Evolutionary conservation across 1,140 invertebrate genomes (phyloP), one percentile per base, ranked within the genome.

Genomic region (Neodiprion pinetum): DNA sequence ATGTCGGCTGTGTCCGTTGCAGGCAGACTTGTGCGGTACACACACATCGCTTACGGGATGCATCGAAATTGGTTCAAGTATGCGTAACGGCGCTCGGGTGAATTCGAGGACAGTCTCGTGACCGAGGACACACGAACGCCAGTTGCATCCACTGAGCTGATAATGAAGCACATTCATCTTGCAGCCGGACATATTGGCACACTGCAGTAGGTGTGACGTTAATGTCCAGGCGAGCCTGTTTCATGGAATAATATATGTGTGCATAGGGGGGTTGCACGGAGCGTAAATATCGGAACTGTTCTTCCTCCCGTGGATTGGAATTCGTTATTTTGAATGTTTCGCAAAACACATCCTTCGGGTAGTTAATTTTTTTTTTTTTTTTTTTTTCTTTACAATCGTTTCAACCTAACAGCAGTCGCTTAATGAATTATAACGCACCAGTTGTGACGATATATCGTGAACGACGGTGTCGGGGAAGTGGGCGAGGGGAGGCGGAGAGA

Each of bases 151-250:
- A 8, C 67, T 8, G 67, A 21, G 21, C 21, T 69, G 40, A 21
- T 69, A 69, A 69, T 69, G 67, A 69, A 69, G 21, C 17, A 69
- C 67, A 69, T 69, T 69, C 67, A 47, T 69, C 67, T 69, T 69
- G 14, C 12, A 12, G 23, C 40, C 21, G 12, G 67, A 69, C 67
- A 69, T 69, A 69, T 69, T 69, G 40, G 67, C 67, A 69, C 67
- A 69, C 67, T 40, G 5, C 28, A 21, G 17, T 69, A 12, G 67
- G 67, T 47, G 67, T 69, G 67, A 69, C 67, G 40, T 47, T 69
- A 69, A 69, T 69, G 67, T 69, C 40, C 40, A 14, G 21, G 12
- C 40, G 67, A 14, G 23, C 67, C 40, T 21, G 17, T 14, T 14
- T 65, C 12, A 14, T 5, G 12, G 12, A 65, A 14, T 14, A 65